Evolutionary conservation across 2,888 invertebrate genomes (phyloP), one percentile per base, ranked within the genome.

Genomic region (Euzetes globulus): DNA sequence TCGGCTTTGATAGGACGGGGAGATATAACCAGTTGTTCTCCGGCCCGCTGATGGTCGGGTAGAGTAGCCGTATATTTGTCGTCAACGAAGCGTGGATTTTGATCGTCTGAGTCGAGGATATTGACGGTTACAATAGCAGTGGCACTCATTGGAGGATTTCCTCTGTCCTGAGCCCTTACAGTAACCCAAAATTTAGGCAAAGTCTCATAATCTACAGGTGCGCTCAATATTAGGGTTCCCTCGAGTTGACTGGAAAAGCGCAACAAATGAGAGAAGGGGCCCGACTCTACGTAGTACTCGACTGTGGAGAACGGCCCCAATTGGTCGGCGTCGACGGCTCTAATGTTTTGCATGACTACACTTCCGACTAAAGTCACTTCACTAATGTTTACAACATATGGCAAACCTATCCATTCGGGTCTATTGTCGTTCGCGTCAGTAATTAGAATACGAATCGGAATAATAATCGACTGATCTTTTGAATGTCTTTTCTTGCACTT

Each of bases 371-470:
- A 85, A 0, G 86, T 86, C 50, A 86, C 91, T 87, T 93, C 93
- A 0, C 92, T 91, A 75, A 93, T 88, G 79, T 92, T 91, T 78
- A 90, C 86, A 70, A 88, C 86, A 83, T 91, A 93, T 0, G 92
- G 92, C 0, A 90, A 90, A 78, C 90, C 91, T 76, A 87, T 85
- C 86, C 93, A 93, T 80, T 86, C 86, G 0, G 93, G 93, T 11
- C 91, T 90, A 84, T 94, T 93, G 84, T 94, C 94, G 82, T 94
- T 94, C 77, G 91, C 91, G 83, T 94, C 94, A 78, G 91, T 92
- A 75, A 94, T 93, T 79, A 79, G 92, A 72, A 91, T 89, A 79
- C 89, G 90, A 47, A 91, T 89, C 0, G 91, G 91, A 80, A 91
- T 90, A 75, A 89, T 87, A 82, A 91, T 90, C 77, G 45, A 25